These are phyloP conservation scores for Sicus ferrugineus DNA, from an alignment of 2,888 invertebrate genomes.

Conservation along the genomic window DNA sequence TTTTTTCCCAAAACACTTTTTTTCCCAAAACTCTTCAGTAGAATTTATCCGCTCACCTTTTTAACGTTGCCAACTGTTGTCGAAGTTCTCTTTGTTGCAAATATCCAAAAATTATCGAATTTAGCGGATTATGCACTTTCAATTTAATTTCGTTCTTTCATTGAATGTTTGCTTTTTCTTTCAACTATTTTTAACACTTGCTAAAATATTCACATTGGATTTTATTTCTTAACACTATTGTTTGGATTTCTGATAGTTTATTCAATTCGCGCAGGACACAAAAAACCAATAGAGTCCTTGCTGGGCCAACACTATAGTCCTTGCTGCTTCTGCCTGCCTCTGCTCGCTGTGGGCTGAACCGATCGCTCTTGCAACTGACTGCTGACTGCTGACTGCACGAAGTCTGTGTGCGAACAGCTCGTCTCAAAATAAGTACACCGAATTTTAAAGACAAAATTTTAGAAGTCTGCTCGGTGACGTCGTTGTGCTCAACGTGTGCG, in stretches of 20 bases:
- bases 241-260: not conserved
- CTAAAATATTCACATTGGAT: not conserved
- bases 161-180: not conserved
- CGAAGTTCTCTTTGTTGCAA: no score
- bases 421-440: constrained; percentile 54
- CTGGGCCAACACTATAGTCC: not conserved
- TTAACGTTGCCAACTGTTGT: not conserved
- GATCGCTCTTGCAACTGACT: constrained; percentile 5
- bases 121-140: no score
- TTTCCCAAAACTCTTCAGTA: no score
- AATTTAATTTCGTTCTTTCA: not conserved
- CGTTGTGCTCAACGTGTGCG: no score
- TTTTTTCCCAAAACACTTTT: no score
- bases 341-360: not conserved
- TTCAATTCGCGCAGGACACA: constrained; percentile 3
- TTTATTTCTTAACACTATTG: constrained; percentile 2
- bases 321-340: not conserved
- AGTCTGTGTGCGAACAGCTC: constrained; percentile 57
- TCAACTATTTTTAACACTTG: not conserved
- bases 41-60: not conserved
- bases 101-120: no score
- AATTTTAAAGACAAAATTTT: constrained; percentile 53
- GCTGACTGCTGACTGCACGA: constrained; percentile 48
- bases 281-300: constrained; percentile 3
- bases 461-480: constrained; percentile 33